Conservation (phyloP, 1,140 invertebrate genomes). For the Ips nitidus region DNA sequence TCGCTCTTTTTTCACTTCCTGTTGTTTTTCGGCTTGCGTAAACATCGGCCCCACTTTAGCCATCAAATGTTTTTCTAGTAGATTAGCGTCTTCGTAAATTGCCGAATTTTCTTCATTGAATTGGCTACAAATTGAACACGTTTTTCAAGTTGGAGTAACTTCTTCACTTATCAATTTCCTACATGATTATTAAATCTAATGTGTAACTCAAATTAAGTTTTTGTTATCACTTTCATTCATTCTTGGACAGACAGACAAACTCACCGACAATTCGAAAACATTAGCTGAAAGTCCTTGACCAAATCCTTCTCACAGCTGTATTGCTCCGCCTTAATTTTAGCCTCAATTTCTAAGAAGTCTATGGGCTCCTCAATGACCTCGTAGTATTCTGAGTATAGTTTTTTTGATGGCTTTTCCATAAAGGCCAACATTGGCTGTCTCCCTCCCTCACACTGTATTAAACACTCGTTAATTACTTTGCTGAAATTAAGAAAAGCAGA, state of each 20-base stretch:
- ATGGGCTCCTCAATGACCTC: conserved; percentile 92
- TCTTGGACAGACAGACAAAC: neutral
- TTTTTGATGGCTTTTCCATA: conserved; percentile 95
- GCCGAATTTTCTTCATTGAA: conserved; percentile 96
- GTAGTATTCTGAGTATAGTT: conserved; percentile 95
- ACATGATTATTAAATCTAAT: neutral
- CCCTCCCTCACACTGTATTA: conserved; percentile 70
- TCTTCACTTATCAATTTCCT: too few relatives aligned
- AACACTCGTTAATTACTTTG: conserved; percentile 19
- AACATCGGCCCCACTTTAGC: conserved; percentile 75
- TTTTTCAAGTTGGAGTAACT: neutral
- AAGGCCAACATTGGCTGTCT: conserved; percentile 88
- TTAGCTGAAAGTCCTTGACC: conserved; percentile 69
- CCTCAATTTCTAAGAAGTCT: conserved; percentile 91
- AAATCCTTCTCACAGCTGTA: conserved; percentile 64
- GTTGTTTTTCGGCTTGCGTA: conserved; percentile 41
- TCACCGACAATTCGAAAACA: conserved; percentile 91
- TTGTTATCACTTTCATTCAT: neutral
- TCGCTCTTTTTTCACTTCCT: conserved; percentile 41
- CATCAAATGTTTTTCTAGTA: conserved; percentile 81
- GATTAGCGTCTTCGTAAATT: conserved; percentile 92
- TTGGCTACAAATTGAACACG: conserved; percentile 52
- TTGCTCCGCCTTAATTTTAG: conserved; percentile 79
- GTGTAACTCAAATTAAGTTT: neutral
- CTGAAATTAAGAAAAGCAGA: neutral